A percentile compares a stretch with the other conserved stretches of the same genome.
Conservation (phyloP, 1,140 invertebrate species). For the Nephila pilipes region DNA sequence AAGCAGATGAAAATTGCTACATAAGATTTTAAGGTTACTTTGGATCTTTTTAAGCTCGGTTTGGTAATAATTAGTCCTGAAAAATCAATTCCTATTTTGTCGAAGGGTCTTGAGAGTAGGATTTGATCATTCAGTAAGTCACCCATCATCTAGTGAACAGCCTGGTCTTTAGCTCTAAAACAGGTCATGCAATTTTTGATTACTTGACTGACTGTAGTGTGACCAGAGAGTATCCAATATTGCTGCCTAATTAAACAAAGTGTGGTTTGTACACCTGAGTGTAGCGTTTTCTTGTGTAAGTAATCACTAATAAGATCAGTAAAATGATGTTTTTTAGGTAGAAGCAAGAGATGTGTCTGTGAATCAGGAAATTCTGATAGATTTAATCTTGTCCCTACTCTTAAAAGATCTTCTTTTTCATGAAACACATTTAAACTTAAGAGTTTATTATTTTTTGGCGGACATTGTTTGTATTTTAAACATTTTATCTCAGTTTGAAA, state of each 20-base stretch:
- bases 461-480: neutral
- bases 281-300: constrained; percentile 33
- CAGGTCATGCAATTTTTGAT: constrained; percentile 16
- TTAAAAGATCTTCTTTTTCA: constrained; percentile 25
- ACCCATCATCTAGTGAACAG: constrained; percentile 22
- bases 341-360: constrained; percentile 44
- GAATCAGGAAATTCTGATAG: neutral
- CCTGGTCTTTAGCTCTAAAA: neutral
- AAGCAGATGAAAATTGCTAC: constrained; percentile 81
- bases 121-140: neutral
- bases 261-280: neutral
- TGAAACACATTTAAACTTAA: constrained; percentile 3
- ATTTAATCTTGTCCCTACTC: constrained; percentile 50
- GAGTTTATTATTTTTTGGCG: constrained; percentile 14
- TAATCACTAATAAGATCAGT: constrained; percentile 19
- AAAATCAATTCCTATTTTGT: constrained; percentile 81
- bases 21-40: constrained; percentile 80
- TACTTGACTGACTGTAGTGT: neutral
- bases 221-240: neutral
- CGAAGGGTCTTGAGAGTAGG: constrained; percentile 79
- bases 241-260: neutral
- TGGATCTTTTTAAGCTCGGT: constrained; percentile 77
- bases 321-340: constrained; percentile 1
- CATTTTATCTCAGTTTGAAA: neutral
- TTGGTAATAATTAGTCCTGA: constrained; percentile 81